These are phyloP conservation scores for Butastur rufipennis DNA, from an alignment of 2,113 vertebrate species.

Conservation along the genomic window DNA sequence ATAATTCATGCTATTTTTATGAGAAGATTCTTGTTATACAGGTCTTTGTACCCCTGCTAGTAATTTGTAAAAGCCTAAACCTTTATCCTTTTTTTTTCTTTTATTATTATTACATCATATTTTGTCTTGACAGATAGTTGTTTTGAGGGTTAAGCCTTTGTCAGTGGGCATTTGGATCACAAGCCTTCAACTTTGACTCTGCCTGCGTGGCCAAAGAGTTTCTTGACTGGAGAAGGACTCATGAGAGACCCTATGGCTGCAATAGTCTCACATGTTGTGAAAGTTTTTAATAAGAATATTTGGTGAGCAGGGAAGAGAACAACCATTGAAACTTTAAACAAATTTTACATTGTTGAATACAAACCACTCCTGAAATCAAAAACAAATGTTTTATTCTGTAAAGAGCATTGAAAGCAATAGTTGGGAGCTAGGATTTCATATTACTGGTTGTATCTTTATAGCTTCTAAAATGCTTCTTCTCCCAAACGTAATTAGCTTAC, in stretches of 20 bases:
- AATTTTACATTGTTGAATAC: conserved; percentile 67
- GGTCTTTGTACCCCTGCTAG: background rate
- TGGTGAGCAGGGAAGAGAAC: background rate
- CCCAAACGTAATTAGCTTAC: conserved; percentile 30
- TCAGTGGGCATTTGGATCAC: background rate
- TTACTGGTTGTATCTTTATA: conserved; percentile 70
- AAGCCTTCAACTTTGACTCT: background rate
- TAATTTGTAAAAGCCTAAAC: background rate
- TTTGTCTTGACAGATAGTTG: background rate
- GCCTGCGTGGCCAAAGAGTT: accelerated
- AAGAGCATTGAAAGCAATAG: conserved; percentile 66
- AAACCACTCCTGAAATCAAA: conserved; percentile 77
- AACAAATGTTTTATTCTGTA: conserved; percentile 80
- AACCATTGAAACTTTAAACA: conserved; percentile 69
- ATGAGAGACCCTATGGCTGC: background rate
- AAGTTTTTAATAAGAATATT: background rate
- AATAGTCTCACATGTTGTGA: background rate
- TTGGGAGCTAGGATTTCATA: conserved; percentile 65
- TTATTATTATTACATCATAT: background rate
- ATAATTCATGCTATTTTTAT: background rate
- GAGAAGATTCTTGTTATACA: background rate
- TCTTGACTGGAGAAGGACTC: background rate
- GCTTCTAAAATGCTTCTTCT: conserved; percentile 30
- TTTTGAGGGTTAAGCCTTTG: background rate
- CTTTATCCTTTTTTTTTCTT: background rate